phyloP scores from a whole-genome alignment of 2,888 invertebrate genomes.

The Diaphora mendica region DNA sequence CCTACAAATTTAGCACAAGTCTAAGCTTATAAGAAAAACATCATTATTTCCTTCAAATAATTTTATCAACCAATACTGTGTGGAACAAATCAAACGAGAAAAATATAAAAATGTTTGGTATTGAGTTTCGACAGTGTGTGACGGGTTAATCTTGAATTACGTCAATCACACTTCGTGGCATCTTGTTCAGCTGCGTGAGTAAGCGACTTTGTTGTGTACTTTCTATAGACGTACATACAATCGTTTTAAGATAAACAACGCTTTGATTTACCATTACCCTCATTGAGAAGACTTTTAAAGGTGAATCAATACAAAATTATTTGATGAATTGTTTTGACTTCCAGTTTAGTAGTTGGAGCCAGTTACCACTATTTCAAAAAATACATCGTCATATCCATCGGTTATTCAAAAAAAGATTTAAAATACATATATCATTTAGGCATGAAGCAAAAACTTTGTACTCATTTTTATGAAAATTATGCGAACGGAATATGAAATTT shows the following conservation, averaged over 20 bases:
- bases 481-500: too few species aligned
- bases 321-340: too few species aligned
- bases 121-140: not conserved
- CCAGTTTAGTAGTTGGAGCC: too few species aligned
- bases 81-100: not conserved
- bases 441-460: too few species aligned
- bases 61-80: not conserved
- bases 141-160: conserved; percentile 7
- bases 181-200: not conserved
- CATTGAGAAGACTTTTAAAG: not conserved
- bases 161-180: conserved; percentile 1
- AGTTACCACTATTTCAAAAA: too few species aligned
- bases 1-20: not conserved
- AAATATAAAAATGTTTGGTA: not conserved
- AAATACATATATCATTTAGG: too few species aligned
- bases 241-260: not conserved
- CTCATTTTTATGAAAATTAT: too few species aligned
- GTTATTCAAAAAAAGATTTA: too few species aligned
- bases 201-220: not conserved
- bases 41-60: not conserved
- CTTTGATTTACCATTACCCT: not conserved
- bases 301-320: too few species aligned
- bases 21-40: not conserved
- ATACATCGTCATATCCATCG: too few species aligned
- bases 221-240: not conserved